Base-by-base conservation (phyloP, 2,797 vertebrate species). In the Paramormyrops hopkinsi region DNA sequence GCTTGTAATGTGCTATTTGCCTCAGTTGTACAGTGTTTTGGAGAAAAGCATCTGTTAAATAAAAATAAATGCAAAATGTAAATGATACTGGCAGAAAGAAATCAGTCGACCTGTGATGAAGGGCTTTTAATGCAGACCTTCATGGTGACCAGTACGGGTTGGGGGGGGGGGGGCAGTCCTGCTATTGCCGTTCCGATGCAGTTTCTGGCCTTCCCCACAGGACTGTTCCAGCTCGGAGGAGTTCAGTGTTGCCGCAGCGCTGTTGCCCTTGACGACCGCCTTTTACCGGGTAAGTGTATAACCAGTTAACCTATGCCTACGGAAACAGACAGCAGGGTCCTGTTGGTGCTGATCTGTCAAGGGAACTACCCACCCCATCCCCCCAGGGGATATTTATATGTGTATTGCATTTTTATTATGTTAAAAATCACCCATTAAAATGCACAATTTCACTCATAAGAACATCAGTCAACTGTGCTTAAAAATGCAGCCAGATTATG, bases 201-300 rank as follows among this genome's bases (percentile, higher is more conserved):
- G 6, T 4, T n/a, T 11, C 22, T 51, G 19, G 3, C 19, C 9
- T 25, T 44, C 8, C 22, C 94, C 92, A 14, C 96, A 99, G 99
- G 99, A 99, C 94, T 99, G 99, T 93, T 99, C 99, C 87, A 97
- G 96, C 94, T 97, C 97, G 9, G 99, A 99, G 92, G 99, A 99
- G 92, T 99, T 96, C 91, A 96, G 93, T 0, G 97, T 99, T 90
- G 99, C 99, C 91, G 96, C 98, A 90, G 97, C 98, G 0, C 93
- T 99, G 90, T 96, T 99, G 84, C 98, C 99, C 79, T 94, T 99
- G 93, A 98, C 97, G 0, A 98, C 98, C 56, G 98, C 97, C 88
- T 99, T 99, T 95, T 99, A 99, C 93, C 96, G 98, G 97, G 99
- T 99, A 95, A 98, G 98, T 92, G 8, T 65, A 33, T 83, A 46